Percentiles rank a stretch among this genome's conserved stretches.
These are phyloP conservation scores for Parasteatoda lunata DNA, from an alignment of 2,888 invertebrate genomes.

Conservation along the genomic window DNA sequence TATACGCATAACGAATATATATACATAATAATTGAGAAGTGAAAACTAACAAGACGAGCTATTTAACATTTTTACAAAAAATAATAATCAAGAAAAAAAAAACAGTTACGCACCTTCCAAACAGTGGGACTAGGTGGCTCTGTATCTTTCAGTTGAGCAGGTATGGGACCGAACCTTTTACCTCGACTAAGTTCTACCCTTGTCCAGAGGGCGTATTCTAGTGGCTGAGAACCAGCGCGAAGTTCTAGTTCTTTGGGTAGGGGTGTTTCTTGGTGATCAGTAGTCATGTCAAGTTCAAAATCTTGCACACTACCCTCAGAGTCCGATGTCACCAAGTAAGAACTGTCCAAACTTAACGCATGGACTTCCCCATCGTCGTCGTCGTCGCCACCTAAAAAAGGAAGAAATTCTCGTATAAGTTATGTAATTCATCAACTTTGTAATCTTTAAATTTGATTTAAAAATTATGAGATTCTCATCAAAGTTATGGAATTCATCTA, in stretches of 20 bases:
- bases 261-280: constrained; percentile 35
- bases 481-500: not conserved
- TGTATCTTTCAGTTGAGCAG: constrained; percentile 57
- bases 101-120: constrained; percentile 58
- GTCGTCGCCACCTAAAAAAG: constrained; percentile 46
- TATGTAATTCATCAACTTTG: too few relatives aligned
- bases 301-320: constrained; percentile 36
- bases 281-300: constrained; percentile 36
- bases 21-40: too few relatives aligned
- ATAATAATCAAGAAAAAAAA: not conserved
- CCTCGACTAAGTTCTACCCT: constrained; percentile 44
- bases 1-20: too few relatives aligned
- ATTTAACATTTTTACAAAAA: too few relatives aligned
- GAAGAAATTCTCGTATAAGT: not conserved
- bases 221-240: constrained; percentile 45
- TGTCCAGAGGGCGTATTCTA: constrained; percentile 53
- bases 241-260: constrained; percentile 63
- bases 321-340: constrained; percentile 40
- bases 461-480: not conserved
- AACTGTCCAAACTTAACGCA: constrained; percentile 50
- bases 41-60: too few relatives aligned
- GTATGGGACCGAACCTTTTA: constrained; percentile 61
- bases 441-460: not conserved
- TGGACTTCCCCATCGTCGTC: constrained; percentile 42
- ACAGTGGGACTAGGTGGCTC: constrained; percentile 41